Evolutionary conservation across 2,888 invertebrate species (phyloP).

Genomic region (Eulithis testata): DNA sequence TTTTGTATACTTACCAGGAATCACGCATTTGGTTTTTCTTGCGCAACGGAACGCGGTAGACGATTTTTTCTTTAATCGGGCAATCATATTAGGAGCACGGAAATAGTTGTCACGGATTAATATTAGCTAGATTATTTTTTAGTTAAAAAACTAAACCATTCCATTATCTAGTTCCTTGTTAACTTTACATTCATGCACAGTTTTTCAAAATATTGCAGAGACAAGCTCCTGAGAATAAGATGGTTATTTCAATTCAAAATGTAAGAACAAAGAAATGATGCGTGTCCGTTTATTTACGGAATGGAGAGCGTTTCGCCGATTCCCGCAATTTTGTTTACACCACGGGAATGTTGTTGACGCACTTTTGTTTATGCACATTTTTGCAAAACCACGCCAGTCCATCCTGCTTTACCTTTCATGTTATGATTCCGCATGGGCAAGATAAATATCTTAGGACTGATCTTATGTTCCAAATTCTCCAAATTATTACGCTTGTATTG

Average conservation of each 20-base stretch:
- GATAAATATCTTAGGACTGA: too few relatives aligned
- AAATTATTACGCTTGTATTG: too few relatives aligned
- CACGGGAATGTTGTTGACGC: slow-evolving; percentile 61
- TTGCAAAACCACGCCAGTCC: slow-evolving; percentile 48
- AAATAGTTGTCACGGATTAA: slow-evolving; percentile 16
- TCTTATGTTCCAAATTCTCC: too few relatives aligned
- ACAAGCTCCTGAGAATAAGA: not conserved
- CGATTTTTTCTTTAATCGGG: slow-evolving; percentile 16
- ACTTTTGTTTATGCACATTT: slow-evolving; percentile 57
- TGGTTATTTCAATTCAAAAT: not conserved
- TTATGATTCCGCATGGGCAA: not conserved
- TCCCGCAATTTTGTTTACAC: slow-evolving; percentile 62
- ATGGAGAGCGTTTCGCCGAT: slow-evolving; percentile 23
- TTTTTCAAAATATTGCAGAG: not conserved
- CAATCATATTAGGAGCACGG: slow-evolving; percentile 13
- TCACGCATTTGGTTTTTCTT: slow-evolving; percentile 23
- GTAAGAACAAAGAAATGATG: slow-evolving; percentile 23
- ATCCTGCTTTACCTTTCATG: slow-evolving; percentile 24
- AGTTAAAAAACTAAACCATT: too few relatives aligned
- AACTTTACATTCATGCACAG: not conserved
- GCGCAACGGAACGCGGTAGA: slow-evolving; percentile 21
- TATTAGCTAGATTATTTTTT: not conserved
- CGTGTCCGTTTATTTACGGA: slow-evolving; percentile 16
- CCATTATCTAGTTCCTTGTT: not conserved
- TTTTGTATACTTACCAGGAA: slow-evolving; percentile 39